Conservation (phyloP, 2,113 vertebrate species). For the Sarotherodon lohbergeri region DNA sequence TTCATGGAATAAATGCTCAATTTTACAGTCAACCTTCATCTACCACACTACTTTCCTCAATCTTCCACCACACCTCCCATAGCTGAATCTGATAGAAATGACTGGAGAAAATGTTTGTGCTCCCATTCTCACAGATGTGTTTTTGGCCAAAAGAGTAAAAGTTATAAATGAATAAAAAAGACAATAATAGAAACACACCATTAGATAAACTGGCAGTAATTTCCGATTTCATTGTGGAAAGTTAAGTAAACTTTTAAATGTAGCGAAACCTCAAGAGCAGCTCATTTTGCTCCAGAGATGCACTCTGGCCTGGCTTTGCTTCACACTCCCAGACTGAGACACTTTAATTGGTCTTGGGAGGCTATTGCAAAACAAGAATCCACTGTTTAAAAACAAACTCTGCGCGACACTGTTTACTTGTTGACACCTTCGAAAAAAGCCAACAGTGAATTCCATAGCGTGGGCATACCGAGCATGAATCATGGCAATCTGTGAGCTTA, state of each 20-base stretch:
- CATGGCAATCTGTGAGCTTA: conserved; percentile 27
- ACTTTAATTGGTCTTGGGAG: conserved; percentile 42
- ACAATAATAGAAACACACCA: neutral
- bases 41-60: neutral
- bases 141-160: neutral
- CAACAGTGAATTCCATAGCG: conserved; percentile 20
- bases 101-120: neutral
- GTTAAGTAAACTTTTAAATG: neutral
- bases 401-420: conserved; percentile 13
- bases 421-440: conserved; percentile 20
- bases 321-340: neutral
- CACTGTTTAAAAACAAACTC: conserved; percentile 33
- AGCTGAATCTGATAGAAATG: neutral
- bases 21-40: neutral
- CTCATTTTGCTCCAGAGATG: neutral
- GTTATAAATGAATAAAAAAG: neutral
- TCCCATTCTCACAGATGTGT: neutral
- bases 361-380: conserved; percentile 18
- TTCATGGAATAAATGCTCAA: neutral
- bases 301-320: neutral
- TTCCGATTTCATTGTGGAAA: neutral
- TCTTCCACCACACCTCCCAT: neutral
- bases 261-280: neutral
- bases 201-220: neutral
- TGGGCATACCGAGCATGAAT: conserved; percentile 26